Base-by-base conservation (phyloP, 2,888 invertebrate species). In the Willowsia nigromaculata region DNA sequence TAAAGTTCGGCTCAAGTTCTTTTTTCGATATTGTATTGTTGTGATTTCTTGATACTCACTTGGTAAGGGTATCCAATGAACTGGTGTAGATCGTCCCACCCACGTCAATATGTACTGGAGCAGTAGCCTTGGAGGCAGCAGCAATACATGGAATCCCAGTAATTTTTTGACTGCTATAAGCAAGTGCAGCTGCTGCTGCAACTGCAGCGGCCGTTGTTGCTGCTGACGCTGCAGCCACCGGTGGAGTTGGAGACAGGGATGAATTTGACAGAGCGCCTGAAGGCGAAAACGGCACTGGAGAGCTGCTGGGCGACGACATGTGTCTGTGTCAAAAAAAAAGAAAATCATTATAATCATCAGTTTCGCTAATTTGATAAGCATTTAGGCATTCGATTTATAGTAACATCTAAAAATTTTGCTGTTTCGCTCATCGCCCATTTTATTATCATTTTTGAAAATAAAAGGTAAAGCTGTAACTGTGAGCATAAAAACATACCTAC, bases 41-140 rank as follows among this genome's bases (percentile, higher is more conserved):
- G 1, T 43, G 65, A 59, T 71, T 30, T 62, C 1, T n/a, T n/a
- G n/a, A n/a, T 30, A 95, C 96, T 96, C 94, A 98, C 98, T 96
- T 96, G 91, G 99, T 99, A 56, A 99, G 95, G 6, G 99, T 99
- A 94, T 99, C 98, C 93, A 99, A 95, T 0, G 98, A 98, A 5
- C 98, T 98, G 0, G 99, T 99, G 94, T 99, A 99, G 93, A 99
- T 99, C 85, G 97, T 98, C 47, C 99, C 99, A 6, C 99, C 99
- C 82, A 99, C 99, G 94, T 99, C 99, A 92, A 99, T 99, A 94
- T 99, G 99, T 0, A 99, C 99, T 0, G 99, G 99, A 1, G 99
- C 99, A 85, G 98, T 98, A 94, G 97, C 98, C 90, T 97, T 96
- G 47, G 98, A 97, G 68, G 98, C 98, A 15, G 97, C 97, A 0